Evolutionary conservation across 2,888 invertebrate species (phyloP).

Genomic region (Rotaria socialis): DNA sequence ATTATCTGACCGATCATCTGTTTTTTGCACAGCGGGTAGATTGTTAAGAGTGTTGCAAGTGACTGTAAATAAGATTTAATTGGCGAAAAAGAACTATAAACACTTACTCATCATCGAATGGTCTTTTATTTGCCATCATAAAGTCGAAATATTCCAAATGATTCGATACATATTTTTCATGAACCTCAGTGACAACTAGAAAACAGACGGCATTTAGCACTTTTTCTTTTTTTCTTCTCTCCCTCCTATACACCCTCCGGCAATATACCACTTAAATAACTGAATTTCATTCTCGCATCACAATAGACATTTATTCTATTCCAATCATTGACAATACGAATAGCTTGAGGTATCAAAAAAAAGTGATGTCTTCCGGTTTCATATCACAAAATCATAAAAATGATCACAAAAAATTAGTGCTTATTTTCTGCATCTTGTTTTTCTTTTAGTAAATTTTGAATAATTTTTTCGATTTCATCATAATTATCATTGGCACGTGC

Average conservation of each 20-base stretch:
- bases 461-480: slow-evolving; percentile 29
- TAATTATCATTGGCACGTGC: slow-evolving; percentile 50
- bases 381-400: neutral
- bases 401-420: neutral
- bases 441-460: slow-evolving; percentile 3
- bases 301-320: neutral
- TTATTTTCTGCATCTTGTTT: neutral
- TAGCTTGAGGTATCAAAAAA: no score
- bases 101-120: neutral
- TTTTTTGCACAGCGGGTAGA: no score
- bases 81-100: neutral
- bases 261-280: neutral
- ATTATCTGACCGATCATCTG: no score
- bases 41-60: no score
- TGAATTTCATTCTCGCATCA: neutral
- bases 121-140: neutral
- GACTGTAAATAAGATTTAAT: no score
- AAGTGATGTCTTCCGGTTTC: neutral
- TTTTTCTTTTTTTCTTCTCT: neutral
- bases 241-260: neutral
- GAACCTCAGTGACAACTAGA: neutral
- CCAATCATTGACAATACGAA: neutral
- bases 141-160: neutral
- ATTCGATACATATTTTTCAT: neutral
- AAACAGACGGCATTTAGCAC: neutral